A percentile compares a stretch with the other conserved stretches of the same genome.
Evolutionary conservation across 2,113 vertebrate species (phyloP).

Genomic region (Microcebus murinus): DNA sequence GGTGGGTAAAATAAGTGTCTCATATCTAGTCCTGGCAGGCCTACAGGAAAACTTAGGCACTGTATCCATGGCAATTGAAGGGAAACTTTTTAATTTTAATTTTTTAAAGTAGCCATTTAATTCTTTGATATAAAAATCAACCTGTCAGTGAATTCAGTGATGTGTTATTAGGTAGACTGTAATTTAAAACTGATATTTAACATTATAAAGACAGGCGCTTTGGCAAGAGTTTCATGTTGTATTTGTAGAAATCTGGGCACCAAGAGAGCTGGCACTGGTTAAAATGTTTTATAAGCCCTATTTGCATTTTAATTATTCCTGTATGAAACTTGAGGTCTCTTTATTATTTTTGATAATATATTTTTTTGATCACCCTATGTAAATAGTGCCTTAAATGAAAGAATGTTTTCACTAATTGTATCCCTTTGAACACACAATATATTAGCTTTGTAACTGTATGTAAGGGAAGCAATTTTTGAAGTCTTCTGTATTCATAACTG

Average conservation of each 20-base stretch:
- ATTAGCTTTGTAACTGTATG: background rate
- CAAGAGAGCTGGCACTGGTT: background rate
- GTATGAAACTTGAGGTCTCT: background rate
- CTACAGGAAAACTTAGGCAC: background rate
- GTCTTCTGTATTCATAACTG: background rate
- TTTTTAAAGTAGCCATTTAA: constrained; percentile 57
- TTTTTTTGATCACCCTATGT: background rate
- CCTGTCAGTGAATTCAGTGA: constrained; percentile 42
- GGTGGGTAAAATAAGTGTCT: constrained; percentile 22
- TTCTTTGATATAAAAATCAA: constrained; percentile 33
- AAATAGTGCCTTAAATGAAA: constrained; percentile 5
- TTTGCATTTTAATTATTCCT: background rate
- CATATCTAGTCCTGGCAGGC: background rate
- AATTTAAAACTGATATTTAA: constrained; percentile 41
- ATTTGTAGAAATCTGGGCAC: background rate
- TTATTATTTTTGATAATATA: background rate
- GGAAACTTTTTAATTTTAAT: background rate
- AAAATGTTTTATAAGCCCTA: background rate
- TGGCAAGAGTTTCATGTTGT: constrained; percentile 34
- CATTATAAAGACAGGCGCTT: constrained; percentile 23
- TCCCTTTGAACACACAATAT: background rate
- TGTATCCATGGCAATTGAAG: background rate
- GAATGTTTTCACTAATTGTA: background rate
- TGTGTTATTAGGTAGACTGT: constrained; percentile 7
- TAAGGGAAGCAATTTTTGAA: background rate